Base-by-base conservation (phyloP, 1,140 invertebrate species). In the Drosophila ambigua region DNA sequence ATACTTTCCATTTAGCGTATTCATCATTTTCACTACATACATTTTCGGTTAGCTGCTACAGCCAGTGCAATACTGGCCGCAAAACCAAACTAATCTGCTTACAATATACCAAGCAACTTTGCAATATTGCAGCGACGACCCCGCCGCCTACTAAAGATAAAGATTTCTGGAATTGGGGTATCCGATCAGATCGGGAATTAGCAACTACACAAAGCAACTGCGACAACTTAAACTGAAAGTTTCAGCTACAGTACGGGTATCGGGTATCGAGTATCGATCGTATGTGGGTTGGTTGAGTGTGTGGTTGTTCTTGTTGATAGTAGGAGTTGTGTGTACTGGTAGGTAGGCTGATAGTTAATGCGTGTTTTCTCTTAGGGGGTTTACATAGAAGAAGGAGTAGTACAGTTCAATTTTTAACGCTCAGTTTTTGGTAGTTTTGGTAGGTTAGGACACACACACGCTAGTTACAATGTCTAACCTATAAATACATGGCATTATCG, bases 391-490 rank as follows among this genome's bases (percentile, higher is more conserved):
- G 5, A 9, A 16, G 31, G 48, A 58, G 44, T 79, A 63, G 50
- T 67, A 73, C 71, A 63, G 50, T 50, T 73, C 35, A 54, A 51
- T 54, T 24, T 50, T 69, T 74, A 64, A 60, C 61, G 74, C 59
- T 44, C 61, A 59, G 31, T 50, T 48, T 64, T 64, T 57, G 65
- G 28, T 67, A 50, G 51, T 65, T 68, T 68, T 68, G 31, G 31
- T 35, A 35, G 31, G 31, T 35, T 35, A 9, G 31, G 31, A 35
- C 31, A 35, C 31, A 35, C 31, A 35, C 31, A 77, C 77, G 79
- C 76, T 89, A 82, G 80, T 76, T 87, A 90, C 71, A 85, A 76
- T 90, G 68, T 83, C 80, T 90, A 90, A 90, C 88, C 88, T 90
- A 90, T 73, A 90, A 81, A 62, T 87, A 74, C 57, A 77, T 80